Evolutionary conservation across 1,140 invertebrate genomes (phyloP).

Genomic region (Melanaphis sacchari): DNA sequence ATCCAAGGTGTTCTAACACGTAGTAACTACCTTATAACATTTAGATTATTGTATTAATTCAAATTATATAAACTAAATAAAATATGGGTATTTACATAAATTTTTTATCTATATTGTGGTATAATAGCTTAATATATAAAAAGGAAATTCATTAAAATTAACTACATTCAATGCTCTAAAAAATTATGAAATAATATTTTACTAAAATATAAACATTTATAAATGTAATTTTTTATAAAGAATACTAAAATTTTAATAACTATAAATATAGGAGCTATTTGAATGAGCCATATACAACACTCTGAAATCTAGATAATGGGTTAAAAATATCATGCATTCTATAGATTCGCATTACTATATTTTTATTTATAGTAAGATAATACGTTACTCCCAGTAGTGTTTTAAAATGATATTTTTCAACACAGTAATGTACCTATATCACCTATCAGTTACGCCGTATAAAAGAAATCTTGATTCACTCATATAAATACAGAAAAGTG

Average conservation of each 20-base stretch:
- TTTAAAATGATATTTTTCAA: not conserved
- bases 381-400: not conserved
- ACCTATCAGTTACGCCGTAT: not conserved
- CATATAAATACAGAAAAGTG: not conserved
- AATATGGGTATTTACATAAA: not conserved
- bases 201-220: no score
- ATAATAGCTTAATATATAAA: not conserved
- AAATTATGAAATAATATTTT: no score
- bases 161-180: not conserved
- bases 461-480: not conserved
- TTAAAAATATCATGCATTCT: not conserved
- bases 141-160: not conserved
- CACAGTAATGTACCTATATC: not conserved
- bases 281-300: no score
- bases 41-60: not conserved
- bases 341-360: not conserved
- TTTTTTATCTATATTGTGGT: not conserved
- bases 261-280: no score
- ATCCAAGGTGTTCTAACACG: no score
- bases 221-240: no score
- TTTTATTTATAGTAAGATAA: not conserved
- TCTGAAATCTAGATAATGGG: no score
- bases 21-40: not conserved
- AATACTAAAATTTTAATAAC: no score
- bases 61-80: not conserved